Evolutionary conservation across 2,888 invertebrate species (phyloP), one percentile per base, ranked within the genome.

Genomic region (Idaea biselata): DNA sequence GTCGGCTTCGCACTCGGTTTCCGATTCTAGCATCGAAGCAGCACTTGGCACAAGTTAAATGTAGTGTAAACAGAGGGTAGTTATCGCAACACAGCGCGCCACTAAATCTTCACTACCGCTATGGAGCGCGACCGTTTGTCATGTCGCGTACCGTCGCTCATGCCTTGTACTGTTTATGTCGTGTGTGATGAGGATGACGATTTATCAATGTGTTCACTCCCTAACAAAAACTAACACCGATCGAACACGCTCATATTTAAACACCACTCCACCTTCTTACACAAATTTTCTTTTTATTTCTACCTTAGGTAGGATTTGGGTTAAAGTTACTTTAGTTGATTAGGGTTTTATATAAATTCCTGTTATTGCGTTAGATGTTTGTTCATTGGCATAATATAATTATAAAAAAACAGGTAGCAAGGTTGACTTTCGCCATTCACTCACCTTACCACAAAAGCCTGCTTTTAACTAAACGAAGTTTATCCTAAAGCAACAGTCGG

Each of bases 1-100:
- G 77, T 78, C 72, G 74, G 73, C 76, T 69, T 73, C 73, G 68
- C 73, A 74, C 78, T 75, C 74, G 65, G 68, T 64, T 68, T 64
- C 67, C 71, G 68, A 73, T 69, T 68, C 74, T 63, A 64, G 65
- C 59, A 68, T 67, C 65, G 72, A 74, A 75, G 81, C 81, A 75
- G 81, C 81, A 86, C 87, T 87, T 84, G 83, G 85, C 85, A 78
- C 84, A 88, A 89, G 89, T 89, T 89, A 84, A 90, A 89, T 90
- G 88, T 89, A 89, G 83, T 81, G 90, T 88, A 88, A 89, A 89
- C 87, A 87, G 84, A 83, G 86, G 72, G 86, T 87, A 86, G 89
- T 88, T 89, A 89, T 87, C 88, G 85, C 81, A 76, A 79, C 79
- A 81, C 78, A 80, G 80, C 79, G 86, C 75, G 79, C 76, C 75